These are phyloP conservation scores for Macropis europaea DNA, from an alignment of 2,888 invertebrate species.

Conservation along the genomic window DNA sequence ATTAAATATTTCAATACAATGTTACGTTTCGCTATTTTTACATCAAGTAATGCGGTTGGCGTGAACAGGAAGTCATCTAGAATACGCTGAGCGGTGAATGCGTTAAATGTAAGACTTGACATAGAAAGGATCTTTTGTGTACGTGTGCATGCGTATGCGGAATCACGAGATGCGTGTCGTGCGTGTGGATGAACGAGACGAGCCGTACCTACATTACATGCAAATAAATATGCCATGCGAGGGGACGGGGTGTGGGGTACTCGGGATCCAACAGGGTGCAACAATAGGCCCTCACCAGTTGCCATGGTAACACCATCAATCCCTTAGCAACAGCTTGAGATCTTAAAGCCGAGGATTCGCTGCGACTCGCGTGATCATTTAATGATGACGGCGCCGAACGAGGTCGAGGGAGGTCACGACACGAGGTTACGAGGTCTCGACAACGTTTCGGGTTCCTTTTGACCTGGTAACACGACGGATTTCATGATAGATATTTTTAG, in stretches of 20 bases:
- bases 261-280: constrained; percentile 73
- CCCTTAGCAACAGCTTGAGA: constrained; percentile 80
- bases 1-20: no score
- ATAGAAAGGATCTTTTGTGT: no score
- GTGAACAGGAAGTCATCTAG: no score
- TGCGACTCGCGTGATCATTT: constrained; percentile 65
- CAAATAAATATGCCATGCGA: constrained; percentile 78
- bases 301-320: constrained; percentile 79
- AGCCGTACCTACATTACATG: constrained; percentile 69
- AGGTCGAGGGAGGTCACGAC: constrained; percentile 10
- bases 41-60: no score
- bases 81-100: no score
- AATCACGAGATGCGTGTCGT: constrained; percentile 41
- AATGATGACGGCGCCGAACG: constrained; percentile 58
- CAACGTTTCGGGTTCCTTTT: constrained; percentile 12
- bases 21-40: no score
- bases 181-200: constrained; percentile 66
- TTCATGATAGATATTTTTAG: constrained; percentile 16
- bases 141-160: constrained; percentile 23
- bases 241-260: constrained; percentile 48
- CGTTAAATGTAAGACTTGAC: no score
- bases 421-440: constrained; percentile 6
- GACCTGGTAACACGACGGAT: constrained; percentile 27
- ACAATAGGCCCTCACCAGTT: constrained; percentile 78
- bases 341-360: constrained; percentile 78